Evolutionary conservation across 2,888 invertebrate species (phyloP), one percentile per base, ranked within the genome.

Genomic region (Cordilura impudica): DNA sequence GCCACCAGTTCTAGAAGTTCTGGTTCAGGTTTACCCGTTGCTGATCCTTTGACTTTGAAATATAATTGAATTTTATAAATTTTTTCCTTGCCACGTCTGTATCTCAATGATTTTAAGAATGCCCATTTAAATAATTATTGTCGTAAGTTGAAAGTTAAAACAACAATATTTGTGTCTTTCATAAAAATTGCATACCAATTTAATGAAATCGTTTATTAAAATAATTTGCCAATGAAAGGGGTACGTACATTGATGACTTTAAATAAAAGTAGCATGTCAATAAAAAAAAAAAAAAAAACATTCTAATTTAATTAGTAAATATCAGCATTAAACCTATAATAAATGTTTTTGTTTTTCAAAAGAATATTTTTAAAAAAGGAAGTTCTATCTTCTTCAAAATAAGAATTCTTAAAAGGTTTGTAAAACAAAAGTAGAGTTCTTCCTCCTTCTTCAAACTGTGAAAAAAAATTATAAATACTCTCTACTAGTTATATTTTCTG

Each of bases 21-120:
- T 16, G 47, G 35, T 39, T 53, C 16, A 29, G 73, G 74, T 21
- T 69, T 81, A 7, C 81, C 82, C 5, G 70, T 75, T n/a, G 73
- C 75, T 14, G 79, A 81, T 67, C 82, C 82, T 2, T 63, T 81
- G 14, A 66, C 53, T 14, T 71, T 31, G 54, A 67, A 66, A 53
- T 43, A 31, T 29, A 39, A 78, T 35, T 72, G 7, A 67, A 23
- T 21, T 23, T 26, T 29, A 8, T 6, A 16, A 19, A 16, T 18
- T 18, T 31, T 56, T 16, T 31, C 14, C 29, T 16, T 23, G 10
- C 29, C 54, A 1, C 10, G 2, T 4, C n/a, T 14, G 6, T n/a
- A 7, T 8, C 14, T 26, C 12, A 53, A 12, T 18, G 23, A 12
- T 53, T 23, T 26, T 53, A n/a, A n/a, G n/a, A 23, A 0, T 23